phyloP scores from a whole-genome alignment of 2,888 invertebrate species.

The Leptothorax acervorum region DNA sequence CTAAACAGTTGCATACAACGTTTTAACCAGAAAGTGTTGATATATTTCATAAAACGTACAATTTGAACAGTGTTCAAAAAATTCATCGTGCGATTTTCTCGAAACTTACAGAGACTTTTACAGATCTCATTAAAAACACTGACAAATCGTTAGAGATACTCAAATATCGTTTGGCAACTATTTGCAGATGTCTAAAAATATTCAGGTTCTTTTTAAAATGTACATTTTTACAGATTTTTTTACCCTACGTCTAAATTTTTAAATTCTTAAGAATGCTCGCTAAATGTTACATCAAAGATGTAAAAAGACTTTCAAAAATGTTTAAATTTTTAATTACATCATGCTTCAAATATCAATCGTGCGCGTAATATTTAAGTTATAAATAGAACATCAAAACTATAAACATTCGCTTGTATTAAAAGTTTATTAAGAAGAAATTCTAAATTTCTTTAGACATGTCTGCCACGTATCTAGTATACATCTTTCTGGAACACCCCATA shows the following conservation, averaged over 20 bases:
- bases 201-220: not conserved
- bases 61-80: not conserved
- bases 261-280: not conserved
- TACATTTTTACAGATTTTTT: not conserved
- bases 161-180: not conserved
- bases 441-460: not conserved
- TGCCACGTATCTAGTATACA: not conserved
- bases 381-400: not conserved
- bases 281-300: not conserved
- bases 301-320: not conserved
- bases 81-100: not conserved
- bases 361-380: not conserved
- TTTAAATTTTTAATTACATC: not conserved
- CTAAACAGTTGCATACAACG: conserved; percentile 3
- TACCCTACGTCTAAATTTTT: not conserved
- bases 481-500: conserved; percentile 34
- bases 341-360: not conserved
- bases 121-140: not conserved
- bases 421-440: not conserved
- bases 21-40: not conserved
- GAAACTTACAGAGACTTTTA: not conserved
- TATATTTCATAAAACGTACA: not conserved
- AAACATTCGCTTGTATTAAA: not conserved
- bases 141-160: not conserved
- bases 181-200: not conserved